Conservation (phyloP, 1,140 invertebrate species). For the Leptinotarsa texana region DNA sequence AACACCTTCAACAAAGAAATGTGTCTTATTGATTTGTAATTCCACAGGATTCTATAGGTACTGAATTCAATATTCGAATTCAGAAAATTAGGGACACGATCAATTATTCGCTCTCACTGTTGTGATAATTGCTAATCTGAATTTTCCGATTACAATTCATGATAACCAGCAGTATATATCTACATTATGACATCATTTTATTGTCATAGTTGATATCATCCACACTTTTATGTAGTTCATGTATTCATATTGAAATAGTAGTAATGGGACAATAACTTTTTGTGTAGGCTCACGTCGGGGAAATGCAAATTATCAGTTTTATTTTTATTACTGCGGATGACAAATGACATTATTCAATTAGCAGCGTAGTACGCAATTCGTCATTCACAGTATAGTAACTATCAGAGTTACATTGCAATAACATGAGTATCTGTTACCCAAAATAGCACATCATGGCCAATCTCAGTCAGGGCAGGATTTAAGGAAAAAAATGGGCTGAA, state of each 20-base stretch:
- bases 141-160: background rate
- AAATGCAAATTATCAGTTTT: background rate
- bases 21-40: too few relatives aligned
- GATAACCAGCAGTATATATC: background rate
- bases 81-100: background rate
- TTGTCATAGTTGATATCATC: conserved; percentile 12
- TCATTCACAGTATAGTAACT: too few relatives aligned
- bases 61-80: too few relatives aligned
- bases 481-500: too few relatives aligned
- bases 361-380: background rate
- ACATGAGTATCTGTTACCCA: too few relatives aligned
- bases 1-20: too few relatives aligned
- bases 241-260: conserved; percentile 7
- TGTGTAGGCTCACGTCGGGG: background rate
- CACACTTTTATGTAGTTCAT: conserved; percentile 9
- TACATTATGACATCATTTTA: conserved; percentile 9
- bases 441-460: too few relatives aligned
- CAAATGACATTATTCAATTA: conserved; percentile 3
- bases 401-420: too few relatives aligned
- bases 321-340: background rate
- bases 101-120: background rate
- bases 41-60: too few relatives aligned
- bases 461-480: too few relatives aligned
- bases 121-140: background rate
- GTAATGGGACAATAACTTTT: background rate